These are phyloP conservation scores for Phthorimaea operculella DNA, from an alignment of 1,140 invertebrate genomes.

Conservation along the genomic window DNA sequence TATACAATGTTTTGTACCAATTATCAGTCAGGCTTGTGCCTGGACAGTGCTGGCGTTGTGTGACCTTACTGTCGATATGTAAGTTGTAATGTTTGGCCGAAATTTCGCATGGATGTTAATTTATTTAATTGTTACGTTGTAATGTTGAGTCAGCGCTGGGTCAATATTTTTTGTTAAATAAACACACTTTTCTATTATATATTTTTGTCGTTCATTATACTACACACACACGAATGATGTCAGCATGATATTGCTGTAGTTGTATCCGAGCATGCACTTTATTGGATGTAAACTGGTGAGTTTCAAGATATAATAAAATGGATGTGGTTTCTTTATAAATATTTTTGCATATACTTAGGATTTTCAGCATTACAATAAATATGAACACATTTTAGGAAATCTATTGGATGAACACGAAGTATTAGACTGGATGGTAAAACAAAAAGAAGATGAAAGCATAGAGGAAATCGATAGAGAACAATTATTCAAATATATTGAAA, in stretches of 20 bases:
- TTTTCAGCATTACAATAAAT: conserved; percentile 43
- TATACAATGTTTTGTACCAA: not conserved
- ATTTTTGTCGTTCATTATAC: conserved; percentile 47
- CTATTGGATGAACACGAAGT: conserved; percentile 86
- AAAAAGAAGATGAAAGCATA: conserved; percentile 93
- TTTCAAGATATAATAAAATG: conserved; percentile 53
- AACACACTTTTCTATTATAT: conserved; percentile 59
- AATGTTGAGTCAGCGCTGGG: conserved; percentile 56
- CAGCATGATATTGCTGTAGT: conserved; percentile 63
- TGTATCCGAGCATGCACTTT: conserved; percentile 56
- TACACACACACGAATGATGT: conserved; percentile 61
- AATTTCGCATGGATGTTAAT: conserved; percentile 61
- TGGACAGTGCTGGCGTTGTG: conserved; percentile 43
- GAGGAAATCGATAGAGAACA: conserved; percentile 89
- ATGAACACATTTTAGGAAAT: conserved; percentile 76
- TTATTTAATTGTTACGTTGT: conserved; percentile 61
- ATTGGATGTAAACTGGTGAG: conserved; percentile 59
- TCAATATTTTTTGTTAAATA: conserved; percentile 62
- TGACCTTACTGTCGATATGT: conserved; percentile 44
- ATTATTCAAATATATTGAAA: conserved; percentile 87
- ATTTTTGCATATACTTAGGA: conserved; percentile 25
- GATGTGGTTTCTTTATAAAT: conserved; percentile 62
- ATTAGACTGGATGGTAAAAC: conserved; percentile 89
- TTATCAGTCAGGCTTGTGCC: conserved; percentile 6
- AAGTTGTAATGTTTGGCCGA: conserved; percentile 58